phyloP scores from a whole-genome alignment of 2,888 invertebrate species.

The Leptopterna dolabrata region DNA sequence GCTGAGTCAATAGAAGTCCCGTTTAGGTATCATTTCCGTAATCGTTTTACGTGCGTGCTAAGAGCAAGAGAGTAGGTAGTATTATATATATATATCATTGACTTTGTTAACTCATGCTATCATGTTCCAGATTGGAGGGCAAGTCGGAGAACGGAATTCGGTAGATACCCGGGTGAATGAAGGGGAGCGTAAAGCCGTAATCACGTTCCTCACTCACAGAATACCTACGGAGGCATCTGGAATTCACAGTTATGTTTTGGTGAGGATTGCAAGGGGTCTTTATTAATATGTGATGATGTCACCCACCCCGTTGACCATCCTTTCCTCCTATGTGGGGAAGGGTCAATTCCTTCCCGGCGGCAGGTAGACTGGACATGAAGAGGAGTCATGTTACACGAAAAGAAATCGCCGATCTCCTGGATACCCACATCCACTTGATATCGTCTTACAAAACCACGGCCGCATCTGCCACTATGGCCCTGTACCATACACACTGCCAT shows the following conservation, averaged over 20 bases:
- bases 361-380: neutral
- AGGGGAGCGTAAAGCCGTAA: neutral
- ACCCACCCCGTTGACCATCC: neutral
- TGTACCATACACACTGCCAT: neutral
- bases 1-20: too few species aligned
- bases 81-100: too few species aligned
- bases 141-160: neutral
- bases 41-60: too few species aligned
- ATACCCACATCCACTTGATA: conserved; percentile 29
- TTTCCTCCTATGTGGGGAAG: neutral
- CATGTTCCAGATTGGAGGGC: too few species aligned
- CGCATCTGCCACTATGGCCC: conserved; percentile 16
- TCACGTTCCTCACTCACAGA: neutral
- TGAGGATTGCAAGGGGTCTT: neutral
- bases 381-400: conserved; percentile 21
- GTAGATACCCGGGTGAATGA: neutral
- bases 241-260: neutral
- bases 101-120: too few species aligned
- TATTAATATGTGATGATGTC: conserved; percentile 1
- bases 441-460: conserved; percentile 39
- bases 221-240: neutral
- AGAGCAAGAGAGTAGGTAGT: too few species aligned
- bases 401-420: neutral
- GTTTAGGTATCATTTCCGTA: too few species aligned
- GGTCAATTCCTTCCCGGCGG: neutral